Percentiles rank a stretch among this genome's conserved stretches.
Evolutionary conservation across 2,888 invertebrate species (phyloP).

Genomic region (Disparrhopalites patrizii): DNA sequence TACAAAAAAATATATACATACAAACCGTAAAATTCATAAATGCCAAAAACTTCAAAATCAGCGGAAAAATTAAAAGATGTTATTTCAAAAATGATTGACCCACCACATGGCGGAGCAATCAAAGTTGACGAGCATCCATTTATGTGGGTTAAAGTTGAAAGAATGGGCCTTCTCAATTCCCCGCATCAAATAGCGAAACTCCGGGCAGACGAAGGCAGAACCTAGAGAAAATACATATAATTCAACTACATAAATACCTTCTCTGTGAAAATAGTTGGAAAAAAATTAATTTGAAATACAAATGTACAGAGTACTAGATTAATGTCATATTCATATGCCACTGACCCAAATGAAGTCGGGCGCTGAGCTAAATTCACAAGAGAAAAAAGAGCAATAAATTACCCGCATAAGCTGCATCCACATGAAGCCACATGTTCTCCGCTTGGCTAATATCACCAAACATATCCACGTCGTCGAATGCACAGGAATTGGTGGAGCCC

Average conservation of each 20-base stretch:
- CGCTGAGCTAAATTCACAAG: too few relatives aligned
- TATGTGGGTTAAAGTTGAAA: conserved; percentile 98
- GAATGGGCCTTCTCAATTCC: conserved; percentile 88
- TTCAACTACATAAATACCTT: not conserved
- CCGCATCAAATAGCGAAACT: conserved; percentile 84
- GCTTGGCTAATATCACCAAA: conserved; percentile 80
- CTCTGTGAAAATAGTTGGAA: too few relatives aligned
- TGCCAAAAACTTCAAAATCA: too few relatives aligned
- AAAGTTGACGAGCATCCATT: conserved; percentile 98
- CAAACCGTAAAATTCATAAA: too few relatives aligned
- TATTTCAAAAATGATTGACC: too few relatives aligned
- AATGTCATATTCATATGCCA: too few relatives aligned
- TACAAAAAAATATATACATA: too few relatives aligned
- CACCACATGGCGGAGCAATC: conserved; percentile 92
- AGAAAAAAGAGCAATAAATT: too few relatives aligned
- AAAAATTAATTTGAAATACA: not conserved
- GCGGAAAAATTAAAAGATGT: conserved; percentile 8
- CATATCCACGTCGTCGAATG: conserved; percentile 86
- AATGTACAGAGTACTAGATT: not conserved
- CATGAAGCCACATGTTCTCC: conserved; percentile 84
- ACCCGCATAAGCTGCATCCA: conserved; percentile 96
- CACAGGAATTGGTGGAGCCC: conserved; percentile 93
- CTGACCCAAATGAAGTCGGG: too few relatives aligned
- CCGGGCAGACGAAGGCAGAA: conserved; percentile 94
- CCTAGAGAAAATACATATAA: conserved; percentile 54